Evolutionary conservation across 2,113 vertebrate genomes (phyloP).

Genomic region (Suncus etruscus): DNA sequence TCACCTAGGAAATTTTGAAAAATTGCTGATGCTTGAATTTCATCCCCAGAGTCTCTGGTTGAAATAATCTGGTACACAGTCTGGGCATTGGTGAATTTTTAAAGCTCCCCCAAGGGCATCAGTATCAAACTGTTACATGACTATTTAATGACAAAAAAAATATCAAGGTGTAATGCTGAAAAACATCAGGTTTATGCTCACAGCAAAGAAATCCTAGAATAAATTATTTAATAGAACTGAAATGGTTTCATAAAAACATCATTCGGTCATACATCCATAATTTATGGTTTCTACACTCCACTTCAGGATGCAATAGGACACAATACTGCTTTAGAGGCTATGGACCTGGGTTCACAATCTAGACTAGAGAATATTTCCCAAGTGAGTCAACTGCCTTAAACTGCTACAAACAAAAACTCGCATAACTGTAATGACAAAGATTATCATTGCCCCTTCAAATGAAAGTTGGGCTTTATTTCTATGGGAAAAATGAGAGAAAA

Average conservation of each 20-base stretch:
- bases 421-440: neutral
- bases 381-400: neutral
- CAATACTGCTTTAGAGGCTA: neutral
- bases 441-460: neutral
- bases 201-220: constrained; percentile 1
- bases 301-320: neutral
- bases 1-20: constrained; percentile 43
- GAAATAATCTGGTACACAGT: constrained; percentile 25
- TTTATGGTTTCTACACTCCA: neutral
- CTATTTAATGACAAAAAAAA: constrained; percentile 43
- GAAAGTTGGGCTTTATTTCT: constrained; percentile 15
- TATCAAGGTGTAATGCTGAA: constrained; percentile 36
- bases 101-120: constrained; percentile 44
- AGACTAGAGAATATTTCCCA: neutral
- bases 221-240: neutral
- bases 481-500: neutral
- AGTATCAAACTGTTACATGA: constrained; percentile 50
- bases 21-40: constrained; percentile 27
- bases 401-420: neutral
- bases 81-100: constrained; percentile 40
- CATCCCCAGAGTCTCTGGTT: constrained; percentile 44
- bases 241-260: neutral
- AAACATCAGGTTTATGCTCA: neutral
- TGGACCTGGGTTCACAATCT: neutral
- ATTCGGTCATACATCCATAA: neutral